Base-by-base conservation (phyloP, 2,888 invertebrate species). In the Tipula unca region DNA sequence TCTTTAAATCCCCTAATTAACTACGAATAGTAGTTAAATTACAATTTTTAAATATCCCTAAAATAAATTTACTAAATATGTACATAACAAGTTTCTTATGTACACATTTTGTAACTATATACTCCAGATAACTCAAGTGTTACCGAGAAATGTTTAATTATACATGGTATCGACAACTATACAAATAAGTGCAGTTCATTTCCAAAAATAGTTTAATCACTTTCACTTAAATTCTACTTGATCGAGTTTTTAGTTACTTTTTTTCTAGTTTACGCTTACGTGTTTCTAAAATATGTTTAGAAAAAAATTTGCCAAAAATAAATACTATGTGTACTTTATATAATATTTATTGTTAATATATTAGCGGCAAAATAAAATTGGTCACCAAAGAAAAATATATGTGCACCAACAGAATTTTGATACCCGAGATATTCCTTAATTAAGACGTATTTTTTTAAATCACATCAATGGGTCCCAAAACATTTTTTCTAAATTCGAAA, bases 11-110 rank as follows among this genome's bases (percentile, higher is more conserved):
- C 4, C 6, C 5, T 17, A 17, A 48, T 17, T 48, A 2, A 8
- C n/a, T n/a, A 25, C 17, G 20, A 29, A 36, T 14, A 86, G 85
- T 85, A 84, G n/a, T 69, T 36, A 14, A 82, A n/a, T 84, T 42
- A 35, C 17, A 83, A 20, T 32, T n/a, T n/a, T n/a, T n/a, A n/a
- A 32, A 2, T 84, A 48, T 17, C 17, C 17, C 10, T 85, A 85
- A 14, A 39, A 36, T 29, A 83, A 14, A 29, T 14, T 1, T 82
- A 8, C 17, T 17, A 17, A 32, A n/a, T 39, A 20, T 54, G 6
- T 6, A 54, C 48, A n/a, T n/a, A n/a, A n/a, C n/a, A n/a, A n/a
- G n/a, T n/a, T n/a, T n/a, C n/a, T n/a, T n/a, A n/a, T n/a, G n/a
- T n/a, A n/a, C n/a, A 83, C 29, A 29, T 14, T 1, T 82, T 14